A percentile compares a stretch with the other conserved stretches of the same genome.
phyloP scores from a whole-genome alignment of 2,797 vertebrate species.

The Strix occidentalis region DNA sequence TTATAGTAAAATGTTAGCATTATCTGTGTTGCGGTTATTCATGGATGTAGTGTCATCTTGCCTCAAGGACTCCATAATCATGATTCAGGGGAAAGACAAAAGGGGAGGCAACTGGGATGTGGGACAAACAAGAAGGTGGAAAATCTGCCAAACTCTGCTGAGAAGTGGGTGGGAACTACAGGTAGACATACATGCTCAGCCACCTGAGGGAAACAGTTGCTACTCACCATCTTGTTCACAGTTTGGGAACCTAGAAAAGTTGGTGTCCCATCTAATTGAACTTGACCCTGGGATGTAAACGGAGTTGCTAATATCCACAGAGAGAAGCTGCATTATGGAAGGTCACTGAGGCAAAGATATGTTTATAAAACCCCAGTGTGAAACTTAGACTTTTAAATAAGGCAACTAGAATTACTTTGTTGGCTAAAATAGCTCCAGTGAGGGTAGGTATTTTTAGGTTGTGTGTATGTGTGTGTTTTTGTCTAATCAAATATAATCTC shows the following conservation, averaged over 20 bases:
- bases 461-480: constrained; percentile 61
- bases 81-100: neutral
- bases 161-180: neutral
- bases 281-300: neutral
- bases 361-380: constrained; percentile 63
- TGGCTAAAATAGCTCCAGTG: constrained; percentile 71
- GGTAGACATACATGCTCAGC: neutral
- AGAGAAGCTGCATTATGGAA: constrained; percentile 46
- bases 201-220: neutral
- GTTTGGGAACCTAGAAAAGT: constrained; percentile 25
- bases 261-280: constrained; percentile 36
- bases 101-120: neutral
- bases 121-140: neutral
- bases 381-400: constrained; percentile 74
- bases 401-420: constrained; percentile 69
- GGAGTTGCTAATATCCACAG: constrained; percentile 28
- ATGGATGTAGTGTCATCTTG: neutral
- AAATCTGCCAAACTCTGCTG: neutral
- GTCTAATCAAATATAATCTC: constrained; percentile 75
- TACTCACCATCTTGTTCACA: neutral
- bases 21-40: neutral
- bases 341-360: constrained; percentile 65
- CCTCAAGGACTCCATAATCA: neutral
- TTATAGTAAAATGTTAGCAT: neutral
- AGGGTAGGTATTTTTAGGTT: constrained; percentile 71